Evolutionary conservation across 1,140 invertebrate genomes (phyloP).

Genomic region (Drosophila virilis): DNA sequence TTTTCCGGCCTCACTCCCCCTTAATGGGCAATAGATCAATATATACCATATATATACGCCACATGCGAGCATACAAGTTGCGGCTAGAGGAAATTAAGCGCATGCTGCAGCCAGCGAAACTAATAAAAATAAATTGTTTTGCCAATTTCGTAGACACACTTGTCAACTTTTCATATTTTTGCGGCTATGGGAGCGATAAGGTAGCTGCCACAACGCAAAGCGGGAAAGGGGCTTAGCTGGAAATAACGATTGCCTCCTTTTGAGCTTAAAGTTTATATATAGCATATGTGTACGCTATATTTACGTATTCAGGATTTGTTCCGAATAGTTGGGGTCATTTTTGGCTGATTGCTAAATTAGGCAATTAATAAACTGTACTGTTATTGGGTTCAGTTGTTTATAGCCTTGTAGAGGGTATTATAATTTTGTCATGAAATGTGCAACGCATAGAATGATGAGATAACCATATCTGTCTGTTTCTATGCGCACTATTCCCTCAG

Average conservation of each 20-base stretch:
- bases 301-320: background rate
- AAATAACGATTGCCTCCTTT: slow-evolving; percentile 11
- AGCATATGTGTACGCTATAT: background rate
- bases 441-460: too few species aligned
- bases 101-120: slow-evolving; percentile 33
- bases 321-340: background rate
- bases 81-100: slow-evolving; percentile 6
- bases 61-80: slow-evolving; percentile 16
- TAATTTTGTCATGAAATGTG: too few species aligned
- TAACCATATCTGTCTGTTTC: too few species aligned
- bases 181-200: slow-evolving; percentile 30
- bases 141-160: slow-evolving; percentile 47
- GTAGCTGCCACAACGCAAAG: background rate
- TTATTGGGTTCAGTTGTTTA: background rate
- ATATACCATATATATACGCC: slow-evolving; percentile 15
- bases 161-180: slow-evolving; percentile 41
- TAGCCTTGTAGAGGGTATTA: background rate
- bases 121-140: slow-evolving; percentile 70
- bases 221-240: background rate
- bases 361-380: too few species aligned
- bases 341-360: too few species aligned
- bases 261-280: background rate
- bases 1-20: background rate
- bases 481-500: too few species aligned
- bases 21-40: slow-evolving; percentile 34